Base-by-base conservation (phyloP, 2,113 vertebrate species). In the Papio anubis region DNA sequence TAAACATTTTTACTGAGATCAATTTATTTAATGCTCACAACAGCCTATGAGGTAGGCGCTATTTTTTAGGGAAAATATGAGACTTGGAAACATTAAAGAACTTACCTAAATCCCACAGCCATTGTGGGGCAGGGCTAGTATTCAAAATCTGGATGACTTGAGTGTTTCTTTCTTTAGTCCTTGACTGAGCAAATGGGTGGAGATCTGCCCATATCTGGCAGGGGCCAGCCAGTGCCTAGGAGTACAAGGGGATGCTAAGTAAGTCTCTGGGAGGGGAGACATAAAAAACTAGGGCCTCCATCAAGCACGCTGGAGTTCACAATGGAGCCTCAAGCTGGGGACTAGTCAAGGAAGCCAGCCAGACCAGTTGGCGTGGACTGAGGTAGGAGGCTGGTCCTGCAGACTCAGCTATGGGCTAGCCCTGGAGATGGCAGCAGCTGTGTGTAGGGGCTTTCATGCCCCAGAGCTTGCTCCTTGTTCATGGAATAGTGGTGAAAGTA, bases 21-120 rank as follows among this genome's bases (percentile, higher is more conserved):
- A 79, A 59, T 8, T 38, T 95, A n/a, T 80, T 88, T 91, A 93
- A 70, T 43, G 79, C 55, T 96, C 40, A 64, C 23, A 61, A n/a
- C 8, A 52, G 83, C 50, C 64, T 57, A 5, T 86, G 61, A 90
- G 6, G 4, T 61, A 50, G 70, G 32, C 30, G 32, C 11, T 66
- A 6, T 50, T 76, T 48, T 70, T 25, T 43, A 70, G 79, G 21
- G 17, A 80, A 55, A 93, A 78, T 91, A 72, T n/a, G 52, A 94
- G 91, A 66, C 38, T 87, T 50, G 27, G 57, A 87, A 38, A 78
- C 14, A 5, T 89, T 92, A 20, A 96, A 76, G 43, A 92, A 84
- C 7, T 80, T 72, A 23, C 4, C 80, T 70, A 91, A 38, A 78
- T 78, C 50, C 93, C 81, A 78, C 1, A 75, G 83, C 9, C 25